Percentiles rank a stretch among this genome's conserved stretches.
These are phyloP conservation scores for Tangachromis dhanisi DNA, from an alignment of 2,113 vertebrate genomes.

Conservation along the genomic window DNA sequence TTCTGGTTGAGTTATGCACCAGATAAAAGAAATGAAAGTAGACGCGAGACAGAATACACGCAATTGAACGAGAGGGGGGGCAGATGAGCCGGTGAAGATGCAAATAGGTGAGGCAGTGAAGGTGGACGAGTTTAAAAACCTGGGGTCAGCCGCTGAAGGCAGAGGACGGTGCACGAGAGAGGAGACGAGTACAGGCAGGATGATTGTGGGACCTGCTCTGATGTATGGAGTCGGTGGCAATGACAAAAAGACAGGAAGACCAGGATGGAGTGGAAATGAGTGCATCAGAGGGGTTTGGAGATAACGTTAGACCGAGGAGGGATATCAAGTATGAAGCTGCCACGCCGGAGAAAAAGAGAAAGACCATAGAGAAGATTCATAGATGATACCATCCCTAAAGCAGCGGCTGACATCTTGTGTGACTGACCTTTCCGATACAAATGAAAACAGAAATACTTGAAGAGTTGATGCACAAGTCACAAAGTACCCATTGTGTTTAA, in stretches of 20 bases:
- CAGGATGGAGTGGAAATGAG: not conserved
- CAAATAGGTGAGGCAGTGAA: not conserved
- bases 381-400: not conserved
- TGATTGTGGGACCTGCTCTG: not conserved
- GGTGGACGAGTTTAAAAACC: not conserved
- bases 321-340: not conserved
- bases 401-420: not conserved
- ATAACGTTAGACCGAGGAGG: not conserved
- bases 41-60: rapidly evolving
- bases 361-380: not conserved
- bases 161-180: not conserved
- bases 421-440: not conserved
- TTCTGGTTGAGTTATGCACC: not conserved
- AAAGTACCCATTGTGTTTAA: not conserved
- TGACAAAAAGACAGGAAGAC: not conserved
- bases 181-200: not conserved
- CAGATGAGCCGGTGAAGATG: not conserved
- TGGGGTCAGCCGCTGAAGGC: not conserved
- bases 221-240: not conserved
- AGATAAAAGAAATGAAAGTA: not conserved
- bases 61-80: rapidly evolving
- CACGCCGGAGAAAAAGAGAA: not conserved
- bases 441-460: not conserved
- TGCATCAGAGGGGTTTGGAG: not conserved
- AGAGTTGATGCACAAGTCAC: not conserved